phyloP scores from a whole-genome alignment of 2,888 invertebrate species.

The Pristionchus japonicus region DNA sequence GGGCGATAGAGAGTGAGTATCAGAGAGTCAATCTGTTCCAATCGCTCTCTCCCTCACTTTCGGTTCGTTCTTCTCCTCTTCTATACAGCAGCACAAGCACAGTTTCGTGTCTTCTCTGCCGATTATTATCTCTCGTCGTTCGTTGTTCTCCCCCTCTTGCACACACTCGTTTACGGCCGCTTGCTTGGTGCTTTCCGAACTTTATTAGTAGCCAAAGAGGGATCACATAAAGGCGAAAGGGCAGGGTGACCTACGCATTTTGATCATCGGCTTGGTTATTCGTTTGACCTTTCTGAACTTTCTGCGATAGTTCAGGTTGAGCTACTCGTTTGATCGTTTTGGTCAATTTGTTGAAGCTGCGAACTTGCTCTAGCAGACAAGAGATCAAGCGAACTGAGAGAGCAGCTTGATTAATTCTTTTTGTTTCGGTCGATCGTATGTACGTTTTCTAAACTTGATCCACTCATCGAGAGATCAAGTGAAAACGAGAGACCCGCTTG shows the following conservation, averaged over 20 bases:
- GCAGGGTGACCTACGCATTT: too few relatives aligned
- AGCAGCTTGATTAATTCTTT: too few relatives aligned
- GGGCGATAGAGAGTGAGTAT: background rate
- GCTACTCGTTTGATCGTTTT: too few relatives aligned
- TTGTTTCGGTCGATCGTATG: too few relatives aligned
- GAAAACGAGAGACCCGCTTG: background rate
- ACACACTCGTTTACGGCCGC: background rate
- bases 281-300: background rate
- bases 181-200: background rate
- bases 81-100: background rate
- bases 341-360: too few relatives aligned
- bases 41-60: background rate
- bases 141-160: background rate
- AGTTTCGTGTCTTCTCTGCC: constrained; percentile 1
- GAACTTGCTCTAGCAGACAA: too few relatives aligned
- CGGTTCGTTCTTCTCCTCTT: background rate
- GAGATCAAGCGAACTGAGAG: too few relatives aligned
- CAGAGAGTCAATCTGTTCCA: background rate
- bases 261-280: too few relatives aligned
- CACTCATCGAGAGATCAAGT: background rate
- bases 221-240: background rate
- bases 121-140: background rate
- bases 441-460: too few relatives aligned
- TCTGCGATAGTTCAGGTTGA: background rate
- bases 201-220: background rate